Conservation (phyloP, 64 coral and sea anemone species). For the Montipora foliosa region DNA sequence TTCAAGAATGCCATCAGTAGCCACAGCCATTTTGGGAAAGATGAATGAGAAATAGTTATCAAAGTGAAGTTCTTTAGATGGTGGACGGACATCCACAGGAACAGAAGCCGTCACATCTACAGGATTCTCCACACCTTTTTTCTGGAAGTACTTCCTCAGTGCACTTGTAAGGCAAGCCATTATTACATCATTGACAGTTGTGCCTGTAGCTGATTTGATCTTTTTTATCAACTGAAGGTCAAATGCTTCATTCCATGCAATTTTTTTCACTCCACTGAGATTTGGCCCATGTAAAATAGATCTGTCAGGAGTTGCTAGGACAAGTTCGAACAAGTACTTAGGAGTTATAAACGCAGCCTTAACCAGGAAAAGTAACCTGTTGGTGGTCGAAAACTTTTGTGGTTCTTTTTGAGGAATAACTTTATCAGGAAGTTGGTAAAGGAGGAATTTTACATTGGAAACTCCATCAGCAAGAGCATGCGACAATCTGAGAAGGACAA, state of each 20-base stretch:
- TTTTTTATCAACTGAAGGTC: conserved; percentile 79
- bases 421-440: conserved; percentile 67
- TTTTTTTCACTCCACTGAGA: conserved; percentile 81
- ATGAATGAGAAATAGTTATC: conserved; percentile 88
- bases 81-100: conserved; percentile 83
- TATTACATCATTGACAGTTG: conserved; percentile 95
- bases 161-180: conserved; percentile 76
- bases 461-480: conserved; percentile 92
- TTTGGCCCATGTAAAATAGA: conserved; percentile 86
- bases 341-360: conserved; percentile 69
- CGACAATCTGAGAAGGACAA: conserved; percentile 56
- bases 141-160: conserved; percentile 81
- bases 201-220: conserved; percentile 83
- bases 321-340: conserved; percentile 9
- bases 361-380: conserved; percentile 28
- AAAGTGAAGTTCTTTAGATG: conserved; percentile 35
- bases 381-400: conserved; percentile 56
- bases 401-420: conserved; percentile 61
- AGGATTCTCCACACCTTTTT: conserved; percentile 70
- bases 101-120: conserved; percentile 71
- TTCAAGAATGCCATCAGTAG: conserved; percentile 48
- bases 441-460: conserved; percentile 72
- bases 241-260: conserved; percentile 76
- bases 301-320: conserved; percentile 55
- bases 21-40: conserved; percentile 69